A percentile compares a stretch with the other conserved stretches of the same genome.
Evolutionary conservation across 1,140 invertebrate species (phyloP).

Genomic region (Aporrectodea caliginosa): DNA sequence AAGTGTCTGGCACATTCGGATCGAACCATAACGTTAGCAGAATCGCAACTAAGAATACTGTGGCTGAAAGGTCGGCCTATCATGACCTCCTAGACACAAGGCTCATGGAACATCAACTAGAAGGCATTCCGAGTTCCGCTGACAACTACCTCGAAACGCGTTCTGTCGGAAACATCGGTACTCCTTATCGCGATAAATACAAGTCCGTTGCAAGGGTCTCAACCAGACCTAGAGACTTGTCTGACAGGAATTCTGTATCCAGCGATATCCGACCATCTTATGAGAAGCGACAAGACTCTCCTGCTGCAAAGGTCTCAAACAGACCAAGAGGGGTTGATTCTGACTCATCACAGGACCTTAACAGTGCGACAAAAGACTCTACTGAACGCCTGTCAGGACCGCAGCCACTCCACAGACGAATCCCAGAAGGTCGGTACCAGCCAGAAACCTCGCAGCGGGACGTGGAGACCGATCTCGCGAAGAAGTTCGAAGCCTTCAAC

Average conservation of each 20-base stretch:
- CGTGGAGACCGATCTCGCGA: not conserved
- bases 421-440: not conserved
- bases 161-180: not conserved
- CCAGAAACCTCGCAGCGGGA: not conserved
- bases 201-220: too few relatives aligned
- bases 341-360: not conserved
- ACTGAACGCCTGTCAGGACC: not conserved
- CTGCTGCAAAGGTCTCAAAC: not conserved
- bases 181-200: too few relatives aligned
- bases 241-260: too few relatives aligned
- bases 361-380: not conserved
- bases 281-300: not conserved
- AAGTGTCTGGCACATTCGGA: not conserved
- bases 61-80: not conserved
- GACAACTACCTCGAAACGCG: not conserved
- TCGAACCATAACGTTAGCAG: not conserved
- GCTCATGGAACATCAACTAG: not conserved
- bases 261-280: not conserved
- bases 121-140: not conserved
- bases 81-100: not conserved
- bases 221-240: too few relatives aligned
- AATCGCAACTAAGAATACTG: not conserved
- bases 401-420: not conserved
- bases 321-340: not conserved
- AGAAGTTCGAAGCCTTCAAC: not conserved